These are phyloP conservation scores for Oryzaephilus surinamensis DNA, from an alignment of 1,140 invertebrate genomes.

Conservation along the genomic window DNA sequence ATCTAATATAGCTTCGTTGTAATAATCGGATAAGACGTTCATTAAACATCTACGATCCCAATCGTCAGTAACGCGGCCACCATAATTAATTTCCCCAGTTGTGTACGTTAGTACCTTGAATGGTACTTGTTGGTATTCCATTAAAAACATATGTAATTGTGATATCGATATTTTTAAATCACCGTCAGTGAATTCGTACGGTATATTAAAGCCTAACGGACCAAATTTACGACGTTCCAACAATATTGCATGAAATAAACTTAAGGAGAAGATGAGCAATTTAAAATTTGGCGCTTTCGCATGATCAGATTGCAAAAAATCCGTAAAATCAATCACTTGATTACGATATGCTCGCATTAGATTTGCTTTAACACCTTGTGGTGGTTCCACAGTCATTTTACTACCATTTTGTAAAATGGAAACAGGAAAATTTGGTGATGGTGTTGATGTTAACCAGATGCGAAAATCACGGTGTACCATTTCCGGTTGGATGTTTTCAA, in stretches of 20 bases:
- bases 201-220: constrained; percentile 62
- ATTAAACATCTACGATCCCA: constrained; percentile 70
- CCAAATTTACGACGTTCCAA: constrained; percentile 63
- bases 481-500: constrained; percentile 43
- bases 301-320: constrained; percentile 42
- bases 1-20: constrained; percentile 44
- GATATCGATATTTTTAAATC: constrained; percentile 62
- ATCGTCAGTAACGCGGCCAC: constrained; percentile 75
- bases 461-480: constrained; percentile 50
- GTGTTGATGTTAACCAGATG: constrained; percentile 64
- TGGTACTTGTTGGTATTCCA: constrained; percentile 55
- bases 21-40: constrained; percentile 62
- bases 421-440: constrained; percentile 53
- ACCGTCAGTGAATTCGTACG: constrained; percentile 63
- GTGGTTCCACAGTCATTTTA: constrained; percentile 65
- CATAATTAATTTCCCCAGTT: constrained; percentile 77
- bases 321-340: constrained; percentile 41
- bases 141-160: constrained; percentile 56
- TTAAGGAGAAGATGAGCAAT: constrained; percentile 54
- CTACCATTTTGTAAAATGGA: constrained; percentile 58
- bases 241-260: constrained; percentile 59
- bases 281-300: constrained; percentile 50
- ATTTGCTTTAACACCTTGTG: constrained; percentile 55
- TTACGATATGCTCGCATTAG: constrained; percentile 49
- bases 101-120: constrained; percentile 55